Conservation (phyloP, 1,140 invertebrate species). For the Drosophila melanica region DNA sequence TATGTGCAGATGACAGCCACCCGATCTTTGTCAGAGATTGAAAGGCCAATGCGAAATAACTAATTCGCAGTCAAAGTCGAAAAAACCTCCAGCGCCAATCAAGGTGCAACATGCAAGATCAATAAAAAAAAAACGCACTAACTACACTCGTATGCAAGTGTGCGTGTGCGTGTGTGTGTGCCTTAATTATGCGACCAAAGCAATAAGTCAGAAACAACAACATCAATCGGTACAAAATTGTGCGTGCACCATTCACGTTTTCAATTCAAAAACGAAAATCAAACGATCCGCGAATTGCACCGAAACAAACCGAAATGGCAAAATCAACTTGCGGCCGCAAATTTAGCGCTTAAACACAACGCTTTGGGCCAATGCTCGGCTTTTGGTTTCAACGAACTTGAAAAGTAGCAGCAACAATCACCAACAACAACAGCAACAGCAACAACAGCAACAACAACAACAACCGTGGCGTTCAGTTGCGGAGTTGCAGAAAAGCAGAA, state of each 20-base stretch:
- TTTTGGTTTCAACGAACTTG: constrained; percentile 43
- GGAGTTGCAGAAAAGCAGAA: constrained; percentile 71
- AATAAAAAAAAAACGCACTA: constrained; percentile 35
- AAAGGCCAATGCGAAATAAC: constrained; percentile 35
- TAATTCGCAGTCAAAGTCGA: constrained; percentile 24
- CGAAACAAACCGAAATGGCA: constrained; percentile 41
- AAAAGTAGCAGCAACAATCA: constrained; percentile 41
- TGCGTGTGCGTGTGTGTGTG: constrained; percentile 12
- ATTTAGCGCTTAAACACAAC: background rate
- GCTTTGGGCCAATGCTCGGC: constrained; percentile 33
- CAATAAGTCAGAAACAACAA: constrained; percentile 18
- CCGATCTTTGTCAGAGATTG: background rate
- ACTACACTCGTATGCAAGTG: background rate
- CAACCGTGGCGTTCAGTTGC: background rate
- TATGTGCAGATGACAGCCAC: too few relatives aligned
- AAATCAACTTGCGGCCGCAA: constrained; percentile 16
- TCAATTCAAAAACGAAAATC: constrained; percentile 15
- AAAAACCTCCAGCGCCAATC: constrained; percentile 46
- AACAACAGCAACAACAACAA: constrained; percentile 22
- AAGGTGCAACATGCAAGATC: constrained; percentile 62
- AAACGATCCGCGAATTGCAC: constrained; percentile 37
- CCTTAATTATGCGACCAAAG: constrained; percentile 42
- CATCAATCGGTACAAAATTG: constrained; percentile 34
- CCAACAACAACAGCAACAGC: constrained; percentile 31
- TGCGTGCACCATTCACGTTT: constrained; percentile 54